Evolutionary conservation across 2,888 invertebrate genomes (phyloP).

Genomic region (Tetragonula carbonaria): DNA sequence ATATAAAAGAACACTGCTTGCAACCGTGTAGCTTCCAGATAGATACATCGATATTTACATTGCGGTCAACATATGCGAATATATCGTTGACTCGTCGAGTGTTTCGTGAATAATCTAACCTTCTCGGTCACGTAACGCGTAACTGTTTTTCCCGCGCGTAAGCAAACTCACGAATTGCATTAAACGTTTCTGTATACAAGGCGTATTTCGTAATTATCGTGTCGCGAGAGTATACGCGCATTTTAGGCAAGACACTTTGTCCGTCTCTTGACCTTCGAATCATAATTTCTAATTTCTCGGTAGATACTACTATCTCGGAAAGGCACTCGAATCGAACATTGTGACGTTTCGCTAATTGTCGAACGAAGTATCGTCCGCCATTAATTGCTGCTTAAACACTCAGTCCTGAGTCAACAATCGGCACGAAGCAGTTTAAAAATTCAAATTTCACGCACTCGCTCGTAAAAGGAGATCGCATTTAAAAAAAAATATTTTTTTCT

Average conservation of each 20-base stretch:
- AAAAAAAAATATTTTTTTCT: too few relatives aligned
- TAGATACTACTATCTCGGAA: neutral
- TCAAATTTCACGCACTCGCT: neutral
- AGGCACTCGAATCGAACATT: neutral
- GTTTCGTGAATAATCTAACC: neutral
- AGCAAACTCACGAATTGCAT: slow-evolving; percentile 7
- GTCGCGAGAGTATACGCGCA: neutral
- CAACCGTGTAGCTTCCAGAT: neutral
- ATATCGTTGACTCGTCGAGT: neutral
- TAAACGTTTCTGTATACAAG: slow-evolving; percentile 16
- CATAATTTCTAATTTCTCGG: slow-evolving; percentile 3
- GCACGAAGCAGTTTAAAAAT: neutral
- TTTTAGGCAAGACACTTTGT: neutral
- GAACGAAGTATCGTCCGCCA: slow-evolving; percentile 37
- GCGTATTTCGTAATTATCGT: slow-evolving; percentile 22
- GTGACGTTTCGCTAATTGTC: neutral
- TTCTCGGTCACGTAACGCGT: slow-evolving; percentile 21
- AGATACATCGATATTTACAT: neutral
- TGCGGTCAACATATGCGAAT: neutral
- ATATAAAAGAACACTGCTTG: neutral
- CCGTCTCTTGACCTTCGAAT: neutral
- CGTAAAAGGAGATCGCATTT: too few relatives aligned
- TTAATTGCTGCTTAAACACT: slow-evolving; percentile 43
- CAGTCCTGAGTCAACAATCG: slow-evolving; percentile 38
- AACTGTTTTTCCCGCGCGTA: neutral